Evolutionary conservation across 2,888 invertebrate genomes (phyloP).

Genomic region (Gortyna flavago): DNA sequence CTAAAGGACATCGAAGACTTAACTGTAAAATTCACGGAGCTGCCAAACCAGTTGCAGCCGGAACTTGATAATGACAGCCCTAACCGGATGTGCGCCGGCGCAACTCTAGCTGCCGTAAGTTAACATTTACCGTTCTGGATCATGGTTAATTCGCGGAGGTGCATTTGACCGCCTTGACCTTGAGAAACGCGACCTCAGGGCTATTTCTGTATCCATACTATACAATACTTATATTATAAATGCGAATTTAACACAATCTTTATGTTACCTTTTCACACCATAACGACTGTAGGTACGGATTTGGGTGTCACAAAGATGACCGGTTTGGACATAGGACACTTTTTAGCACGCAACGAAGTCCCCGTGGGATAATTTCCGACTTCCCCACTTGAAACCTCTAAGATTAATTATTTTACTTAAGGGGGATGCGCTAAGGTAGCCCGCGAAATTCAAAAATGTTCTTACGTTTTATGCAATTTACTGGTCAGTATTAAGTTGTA

Average conservation of each 20-base stretch:
- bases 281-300: not conserved
- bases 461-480: too few relatives aligned
- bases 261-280: not conserved
- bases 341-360: too few relatives aligned
- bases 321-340: too few relatives aligned
- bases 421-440: too few relatives aligned
- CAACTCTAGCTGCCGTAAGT: conserved; percentile 44
- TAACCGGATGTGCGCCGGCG: conserved; percentile 63
- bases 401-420: too few relatives aligned
- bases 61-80: conserved; percentile 66
- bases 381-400: too few relatives aligned
- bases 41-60: conserved; percentile 56
- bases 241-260: not conserved
- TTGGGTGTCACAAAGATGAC: not conserved
- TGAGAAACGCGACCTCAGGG: not conserved
- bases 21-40: conserved; percentile 49
- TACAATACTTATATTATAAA: not conserved
- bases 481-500: too few relatives aligned
- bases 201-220: not conserved
- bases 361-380: not conserved
- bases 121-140: conserved; percentile 58
- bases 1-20: conserved; percentile 33
- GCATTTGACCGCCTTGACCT: conserved; percentile 28
- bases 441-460: too few relatives aligned
- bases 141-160: conserved; percentile 25